Evolutionary conservation across 2,797 vertebrate genomes (phyloP), one percentile per base, ranked within the genome.

Genomic region (Arrhamphus sclerolepis): DNA sequence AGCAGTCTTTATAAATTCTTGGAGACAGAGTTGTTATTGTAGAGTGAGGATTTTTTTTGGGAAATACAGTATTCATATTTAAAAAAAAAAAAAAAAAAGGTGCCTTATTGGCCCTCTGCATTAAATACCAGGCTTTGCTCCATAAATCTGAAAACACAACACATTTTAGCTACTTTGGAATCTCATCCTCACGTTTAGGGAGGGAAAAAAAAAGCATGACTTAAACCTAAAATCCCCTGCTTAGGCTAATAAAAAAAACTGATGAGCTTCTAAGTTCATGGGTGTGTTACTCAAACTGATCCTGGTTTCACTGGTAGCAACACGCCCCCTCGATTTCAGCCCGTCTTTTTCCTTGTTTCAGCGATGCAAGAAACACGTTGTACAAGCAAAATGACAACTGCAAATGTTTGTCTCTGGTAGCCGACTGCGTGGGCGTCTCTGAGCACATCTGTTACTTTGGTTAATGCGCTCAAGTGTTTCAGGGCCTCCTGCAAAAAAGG

Each of bases 381-480:
- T 18, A 54, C 52, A n/a, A 54, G 21, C 5, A 8, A 17, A 41
- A 11, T 41, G 39, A 54, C 21, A 26, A 54, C 38, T 41, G 52
- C 22, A 53, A 40, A 53, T 26, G 38, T 41, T 53, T 7, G 51
- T 26, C 39, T 26, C 18, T 22, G 38, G 52, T 17, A 41, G 21
- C n/a, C 17, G 34, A 43, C 13, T 17, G 54, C 18, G 31, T 40
- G 56, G 56, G 46, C 22, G 34, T 48, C 19, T 13, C 31, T 6
- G 13, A 41, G 34, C 56, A 59, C 46, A 59, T 59, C 29, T 59
- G 56, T 59, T 54, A 41, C 38, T 54, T 48, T n/a, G 21, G 34
- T 48, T 59, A 28, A 38, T 40, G 56, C 39, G 22, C 47, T 48
- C 34, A 59, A 40, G 20, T 41, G 52, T 39, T 54, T 41, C 38